phyloP scores from a whole-genome alignment of 2,797 vertebrate species.

The Corythornis leucogaster region DNA sequence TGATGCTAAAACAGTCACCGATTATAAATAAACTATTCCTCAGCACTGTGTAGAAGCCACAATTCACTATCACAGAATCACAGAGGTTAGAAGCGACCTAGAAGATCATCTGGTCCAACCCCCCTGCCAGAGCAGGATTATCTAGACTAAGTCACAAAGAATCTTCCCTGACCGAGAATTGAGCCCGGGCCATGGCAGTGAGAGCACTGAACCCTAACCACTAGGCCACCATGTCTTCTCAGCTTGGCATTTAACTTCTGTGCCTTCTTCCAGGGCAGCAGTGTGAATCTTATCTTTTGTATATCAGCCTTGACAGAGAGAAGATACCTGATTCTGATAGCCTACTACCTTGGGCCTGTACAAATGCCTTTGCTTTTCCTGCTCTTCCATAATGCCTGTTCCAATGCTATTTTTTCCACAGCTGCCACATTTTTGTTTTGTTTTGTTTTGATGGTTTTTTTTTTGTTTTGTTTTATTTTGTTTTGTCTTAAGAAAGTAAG shows the following conservation, averaged over 20 bases:
- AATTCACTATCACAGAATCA: not conserved
- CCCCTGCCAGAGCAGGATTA: no score
- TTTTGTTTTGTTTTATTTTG: no score
- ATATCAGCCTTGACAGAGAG: not conserved
- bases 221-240: no score
- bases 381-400: not conserved
- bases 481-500: no score
- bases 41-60: rapidly evolving
- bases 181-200: no score
- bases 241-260: not conserved
- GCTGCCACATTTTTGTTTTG: not conserved
- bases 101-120: no score
- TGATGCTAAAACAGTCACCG: not conserved
- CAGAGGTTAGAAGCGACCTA: no score
- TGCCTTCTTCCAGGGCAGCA: not conserved
- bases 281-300: rapidly evolving
- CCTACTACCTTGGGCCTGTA: not conserved
- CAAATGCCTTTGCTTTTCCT: not conserved
- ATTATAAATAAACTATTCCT: not conserved
- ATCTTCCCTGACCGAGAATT: no score
- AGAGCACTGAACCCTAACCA: no score
- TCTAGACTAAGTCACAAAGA: no score
- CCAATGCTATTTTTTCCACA: not conserved
- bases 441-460: no score
- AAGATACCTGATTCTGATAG: not conserved